Evolutionary conservation across 2,113 vertebrate species (phyloP).

Genomic region (Phodopus roborovskii): DNA sequence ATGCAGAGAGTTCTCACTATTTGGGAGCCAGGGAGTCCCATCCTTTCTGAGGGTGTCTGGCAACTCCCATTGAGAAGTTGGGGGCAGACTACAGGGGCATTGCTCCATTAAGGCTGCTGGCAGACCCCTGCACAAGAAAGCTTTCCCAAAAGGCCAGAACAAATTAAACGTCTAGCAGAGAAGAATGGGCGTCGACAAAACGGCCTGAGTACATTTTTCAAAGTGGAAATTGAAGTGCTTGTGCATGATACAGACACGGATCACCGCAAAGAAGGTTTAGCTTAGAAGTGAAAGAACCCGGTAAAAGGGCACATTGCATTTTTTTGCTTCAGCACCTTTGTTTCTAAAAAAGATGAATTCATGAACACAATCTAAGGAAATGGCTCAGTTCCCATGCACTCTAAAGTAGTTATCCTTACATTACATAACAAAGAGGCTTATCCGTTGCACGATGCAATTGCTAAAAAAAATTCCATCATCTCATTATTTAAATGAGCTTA

Average conservation of each 20-base stretch:
- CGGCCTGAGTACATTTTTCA: conserved; percentile 72
- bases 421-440: background rate
- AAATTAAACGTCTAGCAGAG: conserved; percentile 71
- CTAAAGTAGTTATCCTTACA: background rate
- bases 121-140: conserved; percentile 45
- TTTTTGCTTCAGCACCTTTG: conserved; percentile 65
- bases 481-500: conserved; percentile 36
- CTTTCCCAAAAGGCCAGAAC: conserved; percentile 66
- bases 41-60: background rate
- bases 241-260: conserved; percentile 56
- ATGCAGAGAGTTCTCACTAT: background rate
- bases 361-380: conserved; percentile 32
- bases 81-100: conserved; percentile 42
- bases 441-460: background rate
- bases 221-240: conserved; percentile 78
- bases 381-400: background rate
- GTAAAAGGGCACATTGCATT: conserved; percentile 39
- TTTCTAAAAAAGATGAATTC: conserved; percentile 63
- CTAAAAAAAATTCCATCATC: background rate
- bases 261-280: conserved; percentile 73
- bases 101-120: conserved; percentile 51
- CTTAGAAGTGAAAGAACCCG: conserved; percentile 24
- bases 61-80: conserved; percentile 58
- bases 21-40: background rate
- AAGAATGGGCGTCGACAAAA: conserved; percentile 73